Percentiles rank a stretch among this genome's conserved stretches.
phyloP scores from a whole-genome alignment of 2,888 invertebrate species.

The Eurytoma adleriae region DNA sequence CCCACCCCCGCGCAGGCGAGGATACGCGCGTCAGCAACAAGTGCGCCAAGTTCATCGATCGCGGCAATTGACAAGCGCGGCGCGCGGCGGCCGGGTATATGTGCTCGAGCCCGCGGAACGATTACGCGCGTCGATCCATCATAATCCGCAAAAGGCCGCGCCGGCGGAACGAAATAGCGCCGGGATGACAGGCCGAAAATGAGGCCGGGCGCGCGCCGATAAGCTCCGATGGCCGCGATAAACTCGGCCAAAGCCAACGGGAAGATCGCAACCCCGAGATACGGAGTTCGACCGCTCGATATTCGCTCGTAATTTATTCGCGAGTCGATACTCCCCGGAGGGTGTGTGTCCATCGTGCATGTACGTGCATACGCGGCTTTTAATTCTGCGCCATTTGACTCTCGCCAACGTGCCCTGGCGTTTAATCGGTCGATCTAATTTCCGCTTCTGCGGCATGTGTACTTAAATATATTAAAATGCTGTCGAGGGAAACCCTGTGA shows the following conservation, averaged over 20 bases:
- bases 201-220: background rate
- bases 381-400: too few species aligned
- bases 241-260: background rate
- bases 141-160: constrained; percentile 21
- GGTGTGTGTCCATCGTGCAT: too few species aligned
- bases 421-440: too few species aligned
- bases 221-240: constrained; percentile 40
- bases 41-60: background rate
- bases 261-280: background rate
- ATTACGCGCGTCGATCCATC: constrained; percentile 26
- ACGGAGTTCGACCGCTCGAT: too few species aligned
- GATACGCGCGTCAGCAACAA: background rate
- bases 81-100: background rate
- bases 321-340: too few species aligned
- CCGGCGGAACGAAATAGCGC: constrained; percentile 7
- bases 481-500: too few species aligned
- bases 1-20: too few species aligned
- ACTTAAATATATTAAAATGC: too few species aligned
- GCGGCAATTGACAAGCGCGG: background rate
- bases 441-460: too few species aligned
- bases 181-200: background rate
- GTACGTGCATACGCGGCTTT: too few species aligned
- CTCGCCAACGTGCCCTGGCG: too few species aligned
- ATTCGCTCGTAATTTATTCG: too few species aligned
- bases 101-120: background rate